A percentile compares a stretch with the other conserved stretches of the same genome.
These are phyloP conservation scores for Priocnemis perturbator DNA, from an alignment of 2,888 invertebrate species.

Conservation along the genomic window DNA sequence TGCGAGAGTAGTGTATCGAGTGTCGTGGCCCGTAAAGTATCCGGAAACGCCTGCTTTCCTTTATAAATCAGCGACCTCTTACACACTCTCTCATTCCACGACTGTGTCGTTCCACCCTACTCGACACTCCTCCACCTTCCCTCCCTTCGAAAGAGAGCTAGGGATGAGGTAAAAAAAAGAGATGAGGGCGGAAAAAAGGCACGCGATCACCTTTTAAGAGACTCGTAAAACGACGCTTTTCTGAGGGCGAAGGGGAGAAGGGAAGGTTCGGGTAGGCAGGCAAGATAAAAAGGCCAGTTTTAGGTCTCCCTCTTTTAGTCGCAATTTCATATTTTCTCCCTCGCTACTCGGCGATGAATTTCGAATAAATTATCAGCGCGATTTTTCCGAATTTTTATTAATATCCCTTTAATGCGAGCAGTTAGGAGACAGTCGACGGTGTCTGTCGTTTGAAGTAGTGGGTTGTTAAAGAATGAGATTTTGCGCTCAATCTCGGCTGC, in stretches of 20 bases:
- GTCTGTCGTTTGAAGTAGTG: background rate
- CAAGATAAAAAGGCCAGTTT: no score
- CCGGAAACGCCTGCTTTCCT: constrained; percentile 64
- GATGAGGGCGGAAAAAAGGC: constrained; percentile 41
- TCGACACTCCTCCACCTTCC: background rate
- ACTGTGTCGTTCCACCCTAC: constrained; percentile 29
- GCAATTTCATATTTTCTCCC: no score
- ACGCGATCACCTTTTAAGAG: constrained; percentile 57
- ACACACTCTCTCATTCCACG: constrained; percentile 41
- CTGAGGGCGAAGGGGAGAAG: no score
- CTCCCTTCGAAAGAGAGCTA: constrained; percentile 34
- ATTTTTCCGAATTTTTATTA: no score
- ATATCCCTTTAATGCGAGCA: no score
- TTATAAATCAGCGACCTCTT: constrained; percentile 55
- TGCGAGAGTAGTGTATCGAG: constrained; percentile 26
- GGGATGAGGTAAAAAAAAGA: constrained; percentile 2
- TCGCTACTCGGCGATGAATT: no score
- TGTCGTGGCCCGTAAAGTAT: constrained; percentile 49
- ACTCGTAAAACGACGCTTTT: constrained; percentile 33
- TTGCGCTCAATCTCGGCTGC: constrained; percentile 13
- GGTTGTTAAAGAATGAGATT: no score
- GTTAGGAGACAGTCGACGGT: constrained; percentile 10
- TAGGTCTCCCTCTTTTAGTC: no score
- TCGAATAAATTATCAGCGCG: no score
- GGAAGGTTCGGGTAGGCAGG: no score